Conservation (phyloP, 2,113 vertebrate genomes). For the Spermophilus dauricus region DNA sequence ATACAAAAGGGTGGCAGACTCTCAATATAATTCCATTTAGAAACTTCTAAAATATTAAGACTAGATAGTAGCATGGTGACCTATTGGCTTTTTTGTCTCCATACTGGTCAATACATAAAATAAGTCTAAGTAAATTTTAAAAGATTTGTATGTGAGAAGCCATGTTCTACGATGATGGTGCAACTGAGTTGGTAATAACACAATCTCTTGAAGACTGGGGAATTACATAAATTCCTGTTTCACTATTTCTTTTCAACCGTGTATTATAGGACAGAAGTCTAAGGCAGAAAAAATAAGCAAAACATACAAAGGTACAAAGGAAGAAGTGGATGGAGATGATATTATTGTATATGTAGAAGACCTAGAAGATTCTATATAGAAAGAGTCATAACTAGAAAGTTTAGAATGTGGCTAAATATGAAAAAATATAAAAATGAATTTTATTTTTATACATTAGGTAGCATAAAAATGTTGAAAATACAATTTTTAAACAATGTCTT, state of each 20-base stretch:
- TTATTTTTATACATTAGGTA: not conserved
- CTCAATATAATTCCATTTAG: too few species aligned
- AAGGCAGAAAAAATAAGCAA: not conserved
- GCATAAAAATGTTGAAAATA: not conserved
- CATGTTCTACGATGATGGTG: not conserved
- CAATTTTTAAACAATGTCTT: not conserved
- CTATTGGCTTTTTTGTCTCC: not conserved
- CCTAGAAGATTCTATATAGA: not conserved
- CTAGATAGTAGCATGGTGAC: not conserved
- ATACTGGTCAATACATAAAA: not conserved
- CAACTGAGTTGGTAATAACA: not conserved
- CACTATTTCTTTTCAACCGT: not conserved
- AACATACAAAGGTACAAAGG: not conserved
- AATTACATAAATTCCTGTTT: not conserved
- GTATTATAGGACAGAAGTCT: not conserved
- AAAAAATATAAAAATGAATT: not conserved
- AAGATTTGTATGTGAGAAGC: not conserved
- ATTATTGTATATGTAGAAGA: not conserved
- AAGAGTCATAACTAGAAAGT: not conserved
- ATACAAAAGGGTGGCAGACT: not conserved
- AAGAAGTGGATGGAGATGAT: not conserved
- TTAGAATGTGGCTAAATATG: not conserved
- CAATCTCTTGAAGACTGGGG: not conserved
- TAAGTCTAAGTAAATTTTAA: not conserved
- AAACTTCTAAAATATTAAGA: too few species aligned